These are phyloP conservation scores for Shargacucullia verbasci DNA, from an alignment of 2,888 invertebrate genomes.

Conservation along the genomic window DNA sequence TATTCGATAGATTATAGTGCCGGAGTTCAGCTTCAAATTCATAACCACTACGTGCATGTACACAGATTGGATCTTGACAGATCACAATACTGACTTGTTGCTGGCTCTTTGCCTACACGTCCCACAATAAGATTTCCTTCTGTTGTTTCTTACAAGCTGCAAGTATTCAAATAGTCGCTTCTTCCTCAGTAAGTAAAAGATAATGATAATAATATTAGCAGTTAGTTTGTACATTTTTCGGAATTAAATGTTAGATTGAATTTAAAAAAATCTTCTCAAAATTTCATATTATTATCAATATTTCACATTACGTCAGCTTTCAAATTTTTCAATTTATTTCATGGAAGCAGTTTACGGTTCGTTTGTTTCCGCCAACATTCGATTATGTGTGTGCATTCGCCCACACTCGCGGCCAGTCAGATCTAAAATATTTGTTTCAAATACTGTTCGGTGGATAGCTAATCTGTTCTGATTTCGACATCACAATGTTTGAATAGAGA, in stretches of 20 bases:
- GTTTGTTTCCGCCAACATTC: constrained; percentile 44
- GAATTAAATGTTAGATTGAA: constrained; percentile 8
- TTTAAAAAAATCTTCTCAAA: constrained; percentile 13
- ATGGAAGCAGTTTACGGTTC: constrained; percentile 33
- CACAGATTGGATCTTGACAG: constrained; percentile 26
- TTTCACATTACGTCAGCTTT: constrained; percentile 40
- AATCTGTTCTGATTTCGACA: constrained; percentile 54
- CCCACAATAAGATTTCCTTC: constrained; percentile 25
- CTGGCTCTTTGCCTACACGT: constrained; percentile 44
- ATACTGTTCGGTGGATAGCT: constrained; percentile 42
- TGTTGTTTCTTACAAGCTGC: constrained; percentile 13
- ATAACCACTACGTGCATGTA: constrained; percentile 33
- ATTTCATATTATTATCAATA: constrained; percentile 37
- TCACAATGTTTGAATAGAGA: constrained; percentile 34
- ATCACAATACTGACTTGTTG: constrained; percentile 49
- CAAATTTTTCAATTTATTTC: constrained; percentile 48
- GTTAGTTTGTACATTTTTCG: not conserved
- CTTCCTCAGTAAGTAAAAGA: constrained; percentile 15
- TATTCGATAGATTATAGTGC: constrained; percentile 34
- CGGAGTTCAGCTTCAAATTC: constrained; percentile 37
- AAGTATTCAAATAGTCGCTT: constrained; percentile 6
- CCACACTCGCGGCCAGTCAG: constrained; percentile 39
- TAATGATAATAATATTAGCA: constrained; percentile 4
- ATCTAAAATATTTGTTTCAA: constrained; percentile 57
- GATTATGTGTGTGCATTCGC: constrained; percentile 46